These are phyloP conservation scores for Drosophila quadrilineata DNA, from an alignment of 1,140 invertebrate genomes.

Conservation along the genomic window DNA sequence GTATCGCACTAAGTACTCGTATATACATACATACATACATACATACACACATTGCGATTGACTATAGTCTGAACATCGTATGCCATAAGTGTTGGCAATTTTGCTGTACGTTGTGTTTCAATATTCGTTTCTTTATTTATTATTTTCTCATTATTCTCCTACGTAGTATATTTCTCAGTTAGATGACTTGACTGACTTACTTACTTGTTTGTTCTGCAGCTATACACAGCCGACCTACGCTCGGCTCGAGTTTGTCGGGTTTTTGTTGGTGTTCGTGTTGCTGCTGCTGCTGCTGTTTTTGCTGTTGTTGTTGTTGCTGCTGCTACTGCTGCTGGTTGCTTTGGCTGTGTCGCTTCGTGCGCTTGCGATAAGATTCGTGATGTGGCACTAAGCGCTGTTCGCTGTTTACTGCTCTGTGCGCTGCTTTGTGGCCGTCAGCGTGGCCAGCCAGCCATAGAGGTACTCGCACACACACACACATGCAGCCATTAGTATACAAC, in stretches of 20 bases:
- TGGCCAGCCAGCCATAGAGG: constrained; percentile 76
- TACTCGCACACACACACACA: constrained; percentile 22
- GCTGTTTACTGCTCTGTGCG: constrained; percentile 75
- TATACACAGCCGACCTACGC: constrained; percentile 45
- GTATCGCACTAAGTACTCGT: constrained; percentile 47
- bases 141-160: constrained; percentile 25
- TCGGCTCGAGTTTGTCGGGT: constrained; percentile 52
- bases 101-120: constrained; percentile 19
- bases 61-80: constrained; percentile 49
- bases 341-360: constrained; percentile 40
- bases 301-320: constrained; percentile 16
- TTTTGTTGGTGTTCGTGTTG: constrained; percentile 17
- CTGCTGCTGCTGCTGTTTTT: constrained; percentile 33
- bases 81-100: constrained; percentile 69
- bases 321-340: constrained; percentile 35
- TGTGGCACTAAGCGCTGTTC: constrained; percentile 78
- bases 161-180: constrained; percentile 40
- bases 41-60: too few relatives aligned
- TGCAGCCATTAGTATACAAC: constrained; percentile 9
- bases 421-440: constrained; percentile 73
- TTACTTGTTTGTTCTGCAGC: constrained; percentile 78
- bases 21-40: too few relatives aligned
- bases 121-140: constrained; percentile 24
- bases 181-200: too few relatives aligned
- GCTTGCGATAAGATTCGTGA: constrained; percentile 77